Percentiles rank a stretch among this genome's conserved stretches.
Evolutionary conservation across 2,888 invertebrate species (phyloP).

Genomic region (Luperina nickerlii): DNA sequence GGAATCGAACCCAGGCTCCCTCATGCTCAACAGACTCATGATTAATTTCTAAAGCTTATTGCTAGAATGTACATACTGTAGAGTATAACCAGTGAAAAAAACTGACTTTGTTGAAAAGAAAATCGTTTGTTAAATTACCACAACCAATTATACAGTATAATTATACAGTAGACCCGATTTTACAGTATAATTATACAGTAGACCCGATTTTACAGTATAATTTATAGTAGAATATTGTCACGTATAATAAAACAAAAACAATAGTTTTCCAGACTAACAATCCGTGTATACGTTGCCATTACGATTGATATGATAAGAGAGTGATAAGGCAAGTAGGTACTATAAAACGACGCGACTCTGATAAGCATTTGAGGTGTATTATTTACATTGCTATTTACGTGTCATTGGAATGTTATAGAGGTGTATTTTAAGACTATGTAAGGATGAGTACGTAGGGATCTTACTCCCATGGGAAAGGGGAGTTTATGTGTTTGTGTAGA

Average conservation of each 20-base stretch:
- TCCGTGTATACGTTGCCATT: slow-evolving; percentile 50
- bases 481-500: not conserved
- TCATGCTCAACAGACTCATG: too few relatives aligned
- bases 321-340: slow-evolving; percentile 31
- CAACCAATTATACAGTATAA: too few relatives aligned
- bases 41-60: too few relatives aligned
- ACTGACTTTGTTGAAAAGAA: too few relatives aligned
- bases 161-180: not conserved
- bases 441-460: not conserved
- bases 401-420: slow-evolving; percentile 16
- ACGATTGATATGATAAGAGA: slow-evolving; percentile 64
- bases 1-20: not conserved
- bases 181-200: too few relatives aligned
- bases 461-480: too few relatives aligned
- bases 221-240: not conserved
- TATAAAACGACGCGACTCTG: slow-evolving; percentile 22
- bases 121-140: too few relatives aligned
- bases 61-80: too few relatives aligned
- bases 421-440: not conserved
- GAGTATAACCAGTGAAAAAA: too few relatives aligned
- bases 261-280: slow-evolving; percentile 41
- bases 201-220: too few relatives aligned
- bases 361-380: slow-evolving; percentile 44
- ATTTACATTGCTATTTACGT: slow-evolving; percentile 49
- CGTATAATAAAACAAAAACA: slow-evolving; percentile 54